Conservation (phyloP, 2,888 invertebrate species). For the Netelia virgata region DNA sequence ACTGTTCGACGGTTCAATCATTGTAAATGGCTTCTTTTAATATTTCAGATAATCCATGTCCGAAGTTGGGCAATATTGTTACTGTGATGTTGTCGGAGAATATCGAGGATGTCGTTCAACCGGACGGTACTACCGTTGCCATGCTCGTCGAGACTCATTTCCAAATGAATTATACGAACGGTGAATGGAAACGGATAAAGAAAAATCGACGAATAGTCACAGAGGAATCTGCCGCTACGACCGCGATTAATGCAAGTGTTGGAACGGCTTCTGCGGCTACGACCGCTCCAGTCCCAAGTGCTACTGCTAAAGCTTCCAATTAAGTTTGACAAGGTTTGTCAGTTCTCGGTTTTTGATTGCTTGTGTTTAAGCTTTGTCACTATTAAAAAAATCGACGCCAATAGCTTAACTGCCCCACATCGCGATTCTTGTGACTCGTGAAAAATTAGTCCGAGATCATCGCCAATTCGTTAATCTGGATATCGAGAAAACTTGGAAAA, state of each 20-base stretch:
- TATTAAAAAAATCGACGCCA: constrained; percentile 23
- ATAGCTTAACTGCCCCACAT: constrained; percentile 26
- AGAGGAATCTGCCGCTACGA: constrained; percentile 77
- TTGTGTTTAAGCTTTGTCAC: constrained; percentile 18
- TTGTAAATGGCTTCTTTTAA: constrained; percentile 31
- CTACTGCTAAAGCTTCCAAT: constrained; percentile 80
- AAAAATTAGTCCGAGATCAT: background rate
- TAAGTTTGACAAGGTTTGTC: constrained; percentile 34
- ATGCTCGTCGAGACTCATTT: constrained; percentile 97
- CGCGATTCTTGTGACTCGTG: background rate
- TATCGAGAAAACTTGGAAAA: background rate
- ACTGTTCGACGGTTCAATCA: no score
- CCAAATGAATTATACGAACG: constrained; percentile 99
- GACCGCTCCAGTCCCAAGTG: constrained; percentile 72
- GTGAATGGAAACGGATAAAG: constrained; percentile 98
- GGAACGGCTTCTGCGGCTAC: constrained; percentile 78
- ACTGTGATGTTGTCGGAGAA: constrained; percentile 98
- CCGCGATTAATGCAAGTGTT: constrained; percentile 71
- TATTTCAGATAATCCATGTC: constrained; percentile 95
- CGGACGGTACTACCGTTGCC: constrained; percentile 92
- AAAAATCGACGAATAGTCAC: constrained; percentile 92
- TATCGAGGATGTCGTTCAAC: constrained; percentile 94
- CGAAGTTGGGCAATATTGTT: constrained; percentile 98
- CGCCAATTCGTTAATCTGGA: background rate
- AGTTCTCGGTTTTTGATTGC: constrained; percentile 19